Conservation (phyloP, 2,113 vertebrate genomes). For the Stictonetta naevosa region DNA sequence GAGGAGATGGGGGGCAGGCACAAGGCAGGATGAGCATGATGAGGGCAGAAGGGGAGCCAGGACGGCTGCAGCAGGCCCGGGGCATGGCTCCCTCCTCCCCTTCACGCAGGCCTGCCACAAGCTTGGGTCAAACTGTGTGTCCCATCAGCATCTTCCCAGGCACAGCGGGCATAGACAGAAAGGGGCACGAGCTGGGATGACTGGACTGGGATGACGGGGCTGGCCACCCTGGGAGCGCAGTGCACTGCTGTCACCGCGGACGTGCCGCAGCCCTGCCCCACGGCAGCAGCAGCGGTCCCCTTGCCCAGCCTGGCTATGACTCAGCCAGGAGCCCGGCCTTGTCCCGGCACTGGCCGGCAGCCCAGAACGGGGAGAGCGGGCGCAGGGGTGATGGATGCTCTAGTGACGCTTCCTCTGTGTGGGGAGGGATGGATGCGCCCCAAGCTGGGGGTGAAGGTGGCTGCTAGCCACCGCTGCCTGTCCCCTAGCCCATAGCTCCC, state of each 20-base stretch:
- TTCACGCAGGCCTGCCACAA: fast-evolving
- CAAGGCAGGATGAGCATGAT: neutral
- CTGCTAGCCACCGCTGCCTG: neutral
- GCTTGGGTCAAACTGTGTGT: fast-evolving
- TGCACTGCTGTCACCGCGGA: fast-evolving
- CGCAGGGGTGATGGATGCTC: conserved; percentile 19
- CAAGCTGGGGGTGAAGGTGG: neutral
- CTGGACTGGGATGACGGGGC: fast-evolving
- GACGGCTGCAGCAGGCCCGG: neutral
- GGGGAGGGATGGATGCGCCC: neutral
- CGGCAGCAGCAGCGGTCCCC: neutral
- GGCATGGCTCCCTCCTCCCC: neutral
- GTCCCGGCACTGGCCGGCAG: neutral
- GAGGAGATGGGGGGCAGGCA: neutral
- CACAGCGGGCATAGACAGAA: fast-evolving
- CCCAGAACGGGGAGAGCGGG: neutral
- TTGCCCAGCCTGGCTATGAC: neutral
- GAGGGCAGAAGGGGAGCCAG: neutral
- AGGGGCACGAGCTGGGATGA: neutral
- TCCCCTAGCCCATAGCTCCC: neutral
- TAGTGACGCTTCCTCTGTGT: conserved; percentile 26
- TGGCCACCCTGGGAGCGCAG: fast-evolving
- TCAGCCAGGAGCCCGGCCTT: neutral
- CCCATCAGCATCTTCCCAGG: neutral
- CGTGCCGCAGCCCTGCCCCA: neutral